These are phyloP conservation scores for Dendrolimus houi DNA, from an alignment of 2,888 invertebrate genomes.

Conservation along the genomic window DNA sequence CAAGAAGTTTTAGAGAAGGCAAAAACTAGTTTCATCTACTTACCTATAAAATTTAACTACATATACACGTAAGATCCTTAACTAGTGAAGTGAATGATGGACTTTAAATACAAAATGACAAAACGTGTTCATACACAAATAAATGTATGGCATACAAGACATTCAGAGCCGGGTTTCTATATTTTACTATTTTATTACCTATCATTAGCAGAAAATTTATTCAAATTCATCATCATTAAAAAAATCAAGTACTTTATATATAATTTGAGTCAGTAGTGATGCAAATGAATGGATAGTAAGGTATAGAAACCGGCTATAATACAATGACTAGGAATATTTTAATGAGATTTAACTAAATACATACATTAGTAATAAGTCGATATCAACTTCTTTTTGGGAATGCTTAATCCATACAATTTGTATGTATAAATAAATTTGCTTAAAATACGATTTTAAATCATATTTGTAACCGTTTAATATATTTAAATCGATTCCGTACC, in stretches of 20 bases:
- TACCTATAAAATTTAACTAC: neutral
- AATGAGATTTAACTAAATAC: slow-evolving; percentile 7
- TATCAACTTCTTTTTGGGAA: neutral
- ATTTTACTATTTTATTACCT: too few relatives aligned
- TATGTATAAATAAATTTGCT: too few relatives aligned
- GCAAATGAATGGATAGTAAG: too few relatives aligned
- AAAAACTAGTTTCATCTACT: neutral
- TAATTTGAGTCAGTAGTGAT: too few relatives aligned
- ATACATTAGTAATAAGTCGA: slow-evolving; percentile 8
- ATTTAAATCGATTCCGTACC: too few relatives aligned
- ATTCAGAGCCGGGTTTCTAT: neutral
- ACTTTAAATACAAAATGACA: neutral
- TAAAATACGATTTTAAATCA: too few relatives aligned
- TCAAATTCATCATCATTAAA: too few relatives aligned
- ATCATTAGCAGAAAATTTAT: too few relatives aligned
- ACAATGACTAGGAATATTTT: neutral
- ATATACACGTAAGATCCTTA: neutral
- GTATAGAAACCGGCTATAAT: neutral
- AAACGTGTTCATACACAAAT: neutral
- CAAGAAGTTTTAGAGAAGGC: neutral
- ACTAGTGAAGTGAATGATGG: neutral
- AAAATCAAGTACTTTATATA: too few relatives aligned
- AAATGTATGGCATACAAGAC: neutral
- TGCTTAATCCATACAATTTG: too few relatives aligned
- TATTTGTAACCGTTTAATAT: too few relatives aligned